Evolutionary conservation across 1,140 invertebrate species (phyloP), one percentile per base, ranked within the genome.

Genomic region (Leptoteleia sp.): DNA sequence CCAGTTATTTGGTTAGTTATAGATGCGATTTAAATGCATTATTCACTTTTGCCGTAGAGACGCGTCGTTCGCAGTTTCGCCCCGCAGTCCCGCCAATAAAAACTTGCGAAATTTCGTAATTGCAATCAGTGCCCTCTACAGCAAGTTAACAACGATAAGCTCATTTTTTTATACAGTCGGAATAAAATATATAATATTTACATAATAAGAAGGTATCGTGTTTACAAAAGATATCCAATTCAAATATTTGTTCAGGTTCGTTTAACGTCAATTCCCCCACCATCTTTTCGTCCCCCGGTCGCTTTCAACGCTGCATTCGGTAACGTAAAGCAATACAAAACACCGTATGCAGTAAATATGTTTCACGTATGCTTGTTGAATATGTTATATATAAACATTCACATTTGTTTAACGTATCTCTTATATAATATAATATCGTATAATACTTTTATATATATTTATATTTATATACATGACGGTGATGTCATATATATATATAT

Each of bases 111-210:
- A 45, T 38, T 35, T 52, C 67, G 55, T 54, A 52, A 62, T 48
- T 19, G 47, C 33, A 25, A 65, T 65, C 61, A 59, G 52, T 54
- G 43, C 29, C 54, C 12, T 43, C 52, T 67, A 75, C 45, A 52
- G 61, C 61, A 75, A 50, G 52, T 75, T 59, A 75, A 75, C 71
- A 75, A 75, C 54, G 45, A 59, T 75, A 75, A 75, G 71, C 71
- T 75, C 70, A 73, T 73, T 73, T 73, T n/a, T 64, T 57, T 64
- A 61, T 73, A 73, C 70, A 73, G 11, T 64, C 59, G 50, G 59
- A 65, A 73, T 55, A 64, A 73, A 73, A 73, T 73, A 73, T 73
- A 65, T 73, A 48, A 59, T 73, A 73, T 73, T 64, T 73, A 73
- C 59, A 73, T 64, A 73, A 73, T 73, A 64, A 64, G 31, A 55